Evolutionary conservation across 2,888 invertebrate genomes (phyloP), one percentile per base, ranked within the genome.

Genomic region (Heteromurus nitidus): DNA sequence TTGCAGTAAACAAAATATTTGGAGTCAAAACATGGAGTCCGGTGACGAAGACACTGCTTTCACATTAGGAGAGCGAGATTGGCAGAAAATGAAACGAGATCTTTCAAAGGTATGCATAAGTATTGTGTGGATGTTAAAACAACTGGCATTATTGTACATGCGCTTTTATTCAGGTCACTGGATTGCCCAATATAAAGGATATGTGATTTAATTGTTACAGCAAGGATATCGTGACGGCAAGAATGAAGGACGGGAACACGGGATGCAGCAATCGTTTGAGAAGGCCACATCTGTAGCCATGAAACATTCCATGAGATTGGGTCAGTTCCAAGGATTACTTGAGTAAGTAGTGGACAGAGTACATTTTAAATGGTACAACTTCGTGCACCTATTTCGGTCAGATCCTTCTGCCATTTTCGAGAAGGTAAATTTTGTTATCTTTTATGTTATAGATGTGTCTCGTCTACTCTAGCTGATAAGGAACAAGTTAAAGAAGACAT

Each of bases 1-100:
- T n/a, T n/a, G n/a, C n/a, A n/a, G n/a, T n/a, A n/a, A n/a, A n/a
- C n/a, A n/a, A n/a, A n/a, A n/a, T n/a, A n/a, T n/a, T n/a, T n/a
- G n/a, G n/a, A n/a, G 44, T 13, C n/a, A n/a, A n/a, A 53, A 50
- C 7, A 86, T 86, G 85, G 85, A 86, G 3, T 84, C 85, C 22
- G 76, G 82, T n/a, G 83, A 84, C 42, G 86, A 86, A 18, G 82
- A 85, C 16, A 67, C 74, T n/a, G 70, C 58, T 16, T 70, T 80
- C 20, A 53, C 64, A 3, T 82, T 82, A 69, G 82, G 73, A 42
- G 69, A 80, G 30, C 77, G 79, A 30, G 84, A 86, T 28, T 82
- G 82, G 64, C 73, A 82, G 20, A 85, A 83, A 72, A 82, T 84
- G 75, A 64, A 82, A 16, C 36, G 77, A 16, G 60, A 72, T 62